Percentiles rank a stretch among this genome's conserved stretches.
phyloP scores from a whole-genome alignment of 2,797 vertebrate genomes.

The Pelodytes ibericus region DNA sequence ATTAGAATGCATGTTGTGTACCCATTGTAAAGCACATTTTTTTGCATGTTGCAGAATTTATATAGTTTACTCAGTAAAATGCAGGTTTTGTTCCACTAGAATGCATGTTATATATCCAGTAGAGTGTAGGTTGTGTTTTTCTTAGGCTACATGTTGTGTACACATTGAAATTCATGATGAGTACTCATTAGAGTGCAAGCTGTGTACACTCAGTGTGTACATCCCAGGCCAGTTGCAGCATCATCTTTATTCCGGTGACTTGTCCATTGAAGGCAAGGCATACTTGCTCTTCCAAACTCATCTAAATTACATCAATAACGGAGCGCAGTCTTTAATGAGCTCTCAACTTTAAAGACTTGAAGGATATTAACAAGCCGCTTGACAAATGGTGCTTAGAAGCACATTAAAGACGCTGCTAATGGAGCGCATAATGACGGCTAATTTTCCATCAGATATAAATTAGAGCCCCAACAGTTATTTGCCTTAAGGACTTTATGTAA shows the following conservation, averaged over 20 bases:
- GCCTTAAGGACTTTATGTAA: conserved; percentile 99
- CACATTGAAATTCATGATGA: too few relatives aligned
- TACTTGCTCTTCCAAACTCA: conserved; percentile 82
- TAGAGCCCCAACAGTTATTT: conserved; percentile 99
- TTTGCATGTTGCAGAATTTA: too few relatives aligned
- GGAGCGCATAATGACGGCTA: conserved; percentile 99
- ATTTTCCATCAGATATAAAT: conserved; percentile 99
- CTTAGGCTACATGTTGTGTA: too few relatives aligned
- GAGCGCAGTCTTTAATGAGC: conserved; percentile 98
- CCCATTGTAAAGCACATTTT: too few relatives aligned
- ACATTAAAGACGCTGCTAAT: conserved; percentile 99
- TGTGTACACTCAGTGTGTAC: not conserved
- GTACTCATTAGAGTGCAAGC: not conserved
- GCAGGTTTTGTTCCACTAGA: not conserved
- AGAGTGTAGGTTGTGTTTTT: not conserved
- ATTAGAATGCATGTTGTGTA: too few relatives aligned
- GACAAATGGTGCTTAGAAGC: conserved; percentile 99
- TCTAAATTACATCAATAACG: conserved; percentile 95
- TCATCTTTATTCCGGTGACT: conserved; percentile 55
- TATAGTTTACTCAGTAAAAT: not conserved
- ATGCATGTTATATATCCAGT: not conserved
- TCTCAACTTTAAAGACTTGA: conserved; percentile 99
- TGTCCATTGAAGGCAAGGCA: conserved; percentile 66
- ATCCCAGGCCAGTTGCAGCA: not conserved
- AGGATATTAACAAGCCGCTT: conserved; percentile 99